phyloP scores from a whole-genome alignment of 2,113 vertebrate genomes.

The Camelus dromedarius region DNA sequence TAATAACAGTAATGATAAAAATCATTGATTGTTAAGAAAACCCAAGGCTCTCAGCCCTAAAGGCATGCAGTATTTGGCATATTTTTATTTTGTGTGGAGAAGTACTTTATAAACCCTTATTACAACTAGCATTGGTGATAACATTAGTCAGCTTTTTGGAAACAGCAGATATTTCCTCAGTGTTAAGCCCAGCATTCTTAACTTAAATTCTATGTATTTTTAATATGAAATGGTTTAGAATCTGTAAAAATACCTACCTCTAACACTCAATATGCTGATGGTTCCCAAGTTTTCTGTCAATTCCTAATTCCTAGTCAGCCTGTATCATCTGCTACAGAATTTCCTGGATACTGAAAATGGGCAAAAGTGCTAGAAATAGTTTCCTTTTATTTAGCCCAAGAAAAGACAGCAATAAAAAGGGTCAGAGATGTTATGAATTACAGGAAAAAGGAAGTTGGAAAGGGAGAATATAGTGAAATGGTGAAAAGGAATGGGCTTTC shows the following conservation, averaged over 20 bases:
- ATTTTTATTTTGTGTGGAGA: neutral
- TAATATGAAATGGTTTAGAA: conserved; percentile 59
- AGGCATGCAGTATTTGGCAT: neutral
- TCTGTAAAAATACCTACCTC: conserved; percentile 51
- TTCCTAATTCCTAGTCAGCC: neutral
- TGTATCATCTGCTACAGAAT: neutral
- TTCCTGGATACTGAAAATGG: conserved; percentile 20
- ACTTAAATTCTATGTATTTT: conserved; percentile 19
- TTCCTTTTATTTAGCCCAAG: neutral
- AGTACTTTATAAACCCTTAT: conserved; percentile 24
- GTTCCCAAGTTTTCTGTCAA: conserved; percentile 33
- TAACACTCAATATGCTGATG: neutral
- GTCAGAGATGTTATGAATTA: neutral
- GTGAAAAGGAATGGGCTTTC: neutral
- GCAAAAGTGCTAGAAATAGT: neutral
- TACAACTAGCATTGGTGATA: neutral
- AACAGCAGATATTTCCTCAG: conserved; percentile 42
- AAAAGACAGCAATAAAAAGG: conserved; percentile 3
- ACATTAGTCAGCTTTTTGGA: conserved; percentile 2
- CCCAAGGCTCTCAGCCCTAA: neutral
- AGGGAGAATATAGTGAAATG: neutral
- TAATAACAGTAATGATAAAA: neutral
- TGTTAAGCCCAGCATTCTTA: neutral
- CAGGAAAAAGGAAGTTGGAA: neutral
- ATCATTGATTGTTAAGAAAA: neutral